Percentiles rank a stretch among this genome's conserved stretches.
These are phyloP conservation scores for Steinernema feltiae DNA, from an alignment of 1,140 invertebrate genomes.

Conservation along the genomic window DNA sequence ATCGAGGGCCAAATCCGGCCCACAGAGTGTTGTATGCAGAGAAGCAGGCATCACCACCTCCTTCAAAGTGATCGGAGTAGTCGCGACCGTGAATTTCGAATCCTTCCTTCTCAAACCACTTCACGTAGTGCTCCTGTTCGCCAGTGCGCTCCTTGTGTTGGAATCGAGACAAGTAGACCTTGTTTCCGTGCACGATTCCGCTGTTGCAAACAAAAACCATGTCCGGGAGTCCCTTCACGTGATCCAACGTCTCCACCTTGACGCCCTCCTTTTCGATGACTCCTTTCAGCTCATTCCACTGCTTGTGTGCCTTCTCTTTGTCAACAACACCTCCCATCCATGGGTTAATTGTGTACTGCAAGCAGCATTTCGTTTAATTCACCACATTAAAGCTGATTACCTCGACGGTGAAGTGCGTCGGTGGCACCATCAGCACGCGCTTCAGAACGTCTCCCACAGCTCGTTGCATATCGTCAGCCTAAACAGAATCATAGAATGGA, in stretches of 20 bases:
- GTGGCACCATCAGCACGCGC: slow-evolving; percentile 55
- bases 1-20: slow-evolving; percentile 51
- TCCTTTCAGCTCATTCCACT: slow-evolving; percentile 49
- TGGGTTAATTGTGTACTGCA: slow-evolving; percentile 52
- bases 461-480: slow-evolving; percentile 18
- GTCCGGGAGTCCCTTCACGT: slow-evolving; percentile 48
- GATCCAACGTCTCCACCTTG: slow-evolving; percentile 53
- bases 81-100: slow-evolving; percentile 47
- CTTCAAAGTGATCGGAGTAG: slow-evolving; percentile 52
- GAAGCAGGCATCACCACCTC: slow-evolving; percentile 54
- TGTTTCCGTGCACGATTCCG: slow-evolving; percentile 46
- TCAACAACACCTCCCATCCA: slow-evolving; percentile 57
- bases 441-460: slow-evolving; percentile 42
- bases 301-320: slow-evolving; percentile 42
- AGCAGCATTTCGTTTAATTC: slow-evolving; percentile 18
- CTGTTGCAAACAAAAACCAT: slow-evolving; percentile 56
- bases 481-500: too few species aligned
- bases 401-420: slow-evolving; percentile 54
- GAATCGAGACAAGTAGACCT: slow-evolving; percentile 54
- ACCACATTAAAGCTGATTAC: slow-evolving; percentile 6
- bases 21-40: slow-evolving; percentile 50
- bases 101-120: slow-evolving; percentile 52
- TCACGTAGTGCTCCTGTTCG: slow-evolving; percentile 49
- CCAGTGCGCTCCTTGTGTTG: slow-evolving; percentile 51
- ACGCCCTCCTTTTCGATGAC: slow-evolving; percentile 52